phyloP scores from a whole-genome alignment of 2,797 vertebrate genomes.

The Danio kyathit region DNA sequence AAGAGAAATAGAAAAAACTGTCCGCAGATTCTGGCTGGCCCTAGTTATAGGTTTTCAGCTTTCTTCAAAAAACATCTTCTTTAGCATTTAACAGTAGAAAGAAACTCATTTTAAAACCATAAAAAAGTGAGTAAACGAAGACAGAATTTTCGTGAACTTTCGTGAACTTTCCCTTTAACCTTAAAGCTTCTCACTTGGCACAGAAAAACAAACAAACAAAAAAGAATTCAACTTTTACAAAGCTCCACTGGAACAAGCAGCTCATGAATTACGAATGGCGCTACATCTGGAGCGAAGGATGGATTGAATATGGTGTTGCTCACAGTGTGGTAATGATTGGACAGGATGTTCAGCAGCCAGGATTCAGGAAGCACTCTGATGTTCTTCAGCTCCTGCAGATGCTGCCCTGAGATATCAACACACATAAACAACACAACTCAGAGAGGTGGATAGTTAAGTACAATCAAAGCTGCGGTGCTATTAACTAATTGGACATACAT shows the following conservation, averaged over 20 bases:
- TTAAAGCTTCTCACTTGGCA: not conserved
- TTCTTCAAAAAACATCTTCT: too few species aligned
- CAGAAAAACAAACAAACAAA: not conserved
- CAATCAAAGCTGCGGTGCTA: too few species aligned
- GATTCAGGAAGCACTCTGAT: slow-evolving; percentile 55
- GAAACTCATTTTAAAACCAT: not conserved
- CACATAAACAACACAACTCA: slow-evolving; percentile 11
- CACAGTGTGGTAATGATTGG: slow-evolving; percentile 54
- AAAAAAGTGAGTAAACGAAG: too few species aligned
- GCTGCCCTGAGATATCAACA: slow-evolving; percentile 38
- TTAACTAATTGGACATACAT: too few species aligned
- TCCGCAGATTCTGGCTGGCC: too few species aligned
- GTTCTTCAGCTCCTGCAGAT: slow-evolving; percentile 57
- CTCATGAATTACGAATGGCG: not conserved
- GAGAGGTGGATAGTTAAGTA: too few species aligned
- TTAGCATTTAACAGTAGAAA: too few species aligned
- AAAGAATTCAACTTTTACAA: not conserved
- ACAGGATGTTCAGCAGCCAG: slow-evolving; percentile 56
- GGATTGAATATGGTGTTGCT: slow-evolving; percentile 30
- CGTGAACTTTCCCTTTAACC: too few species aligned
- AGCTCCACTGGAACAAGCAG: slow-evolving; percentile 4
- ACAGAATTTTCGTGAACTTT: too few species aligned
- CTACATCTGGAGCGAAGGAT: not conserved
- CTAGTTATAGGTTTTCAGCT: too few species aligned
- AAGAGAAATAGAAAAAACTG: too few species aligned